Conservation (phyloP, 1,140 invertebrate genomes). For the Zaprionus vittiger region DNA sequence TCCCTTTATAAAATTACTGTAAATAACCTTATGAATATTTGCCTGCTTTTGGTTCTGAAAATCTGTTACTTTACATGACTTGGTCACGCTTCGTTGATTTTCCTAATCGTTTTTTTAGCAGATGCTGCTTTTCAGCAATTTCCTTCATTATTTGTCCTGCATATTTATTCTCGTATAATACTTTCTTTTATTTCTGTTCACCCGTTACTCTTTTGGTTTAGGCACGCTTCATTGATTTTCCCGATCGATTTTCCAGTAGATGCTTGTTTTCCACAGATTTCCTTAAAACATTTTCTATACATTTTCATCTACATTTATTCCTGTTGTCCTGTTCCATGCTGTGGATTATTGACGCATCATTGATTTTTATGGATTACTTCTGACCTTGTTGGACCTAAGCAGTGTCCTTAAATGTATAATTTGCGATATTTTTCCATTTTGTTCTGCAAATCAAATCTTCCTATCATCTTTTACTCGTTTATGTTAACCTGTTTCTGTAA, state of each 20-base stretch:
- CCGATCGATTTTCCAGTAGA: constrained; percentile 15
- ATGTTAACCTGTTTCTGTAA: not conserved
- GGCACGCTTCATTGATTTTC: constrained; percentile 15
- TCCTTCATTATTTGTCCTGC: not conserved
- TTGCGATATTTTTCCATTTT: no score
- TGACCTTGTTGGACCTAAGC: no score
- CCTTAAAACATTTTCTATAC: not conserved
- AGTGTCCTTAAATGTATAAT: no score
- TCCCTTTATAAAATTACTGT: not conserved
- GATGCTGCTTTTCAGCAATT: constrained; percentile 13
- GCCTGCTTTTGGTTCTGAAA: not conserved
- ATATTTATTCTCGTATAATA: not conserved
- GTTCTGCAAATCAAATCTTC: not conserved
- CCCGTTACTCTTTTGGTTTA: constrained; percentile 4
- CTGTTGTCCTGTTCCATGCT: not conserved
- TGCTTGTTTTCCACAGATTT: not conserved
- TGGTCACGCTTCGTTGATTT: constrained; percentile 19
- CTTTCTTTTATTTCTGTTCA: not conserved
- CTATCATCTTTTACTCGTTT: not conserved
- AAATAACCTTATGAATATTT: not conserved
- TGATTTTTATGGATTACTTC: not conserved
- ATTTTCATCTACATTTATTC: not conserved
- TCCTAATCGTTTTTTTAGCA: constrained; percentile 20
- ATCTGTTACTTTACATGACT: not conserved
- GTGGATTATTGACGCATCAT: not conserved